Base-by-base conservation (phyloP, 1,140 invertebrate species). In the Acromyrmex heyeri region DNA sequence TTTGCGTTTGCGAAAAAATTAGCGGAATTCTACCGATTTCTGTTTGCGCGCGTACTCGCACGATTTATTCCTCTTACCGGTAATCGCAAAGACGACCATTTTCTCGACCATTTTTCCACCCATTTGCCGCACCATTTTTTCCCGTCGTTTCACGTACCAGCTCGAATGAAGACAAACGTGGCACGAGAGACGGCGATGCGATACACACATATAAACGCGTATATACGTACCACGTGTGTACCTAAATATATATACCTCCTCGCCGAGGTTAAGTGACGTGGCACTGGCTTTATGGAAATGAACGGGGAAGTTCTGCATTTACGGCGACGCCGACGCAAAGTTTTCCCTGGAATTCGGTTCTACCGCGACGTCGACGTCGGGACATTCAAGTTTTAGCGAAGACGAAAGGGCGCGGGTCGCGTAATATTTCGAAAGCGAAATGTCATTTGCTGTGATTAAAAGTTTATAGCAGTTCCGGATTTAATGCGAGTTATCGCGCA, bases 31-130 rank as follows among this genome's bases (percentile, higher is more conserved):
- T 38, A 75, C 14, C 79, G 38, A 73, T 57, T 50, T 69, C 50
- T 34, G 30, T 50, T 44, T 12, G 48, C 62, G 30, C 48, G 64
- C 70, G 27, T 30, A 75, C 48, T 30, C 18, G 27, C 24, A 21
- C 64, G 73, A 88, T 88, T 88, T 87, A 88, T 88, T 76, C 83
- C 86, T 85, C 72, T 89, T 86, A 89, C 48, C 59, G 38, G 61
- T 85, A 90, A 90, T 85, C 83, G 65, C 83, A n/a, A 85, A 87
- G 79, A 85, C 88, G 57, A 48, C 78, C 78, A 90, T 89, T 90
- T 79, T 73, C 72, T 73, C 82, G 34, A 12, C 21, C 78, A 67
- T 57, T 78, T 82, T 90, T 87, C 72, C 75, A 38, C 70, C 65
- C 34, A 86, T 85, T 86, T 67, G 67, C 69, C 69, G 48, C 55